phyloP scores from a whole-genome alignment of 92 coral and sea anemone genomes.

The Phenganax subtilis region DNA sequence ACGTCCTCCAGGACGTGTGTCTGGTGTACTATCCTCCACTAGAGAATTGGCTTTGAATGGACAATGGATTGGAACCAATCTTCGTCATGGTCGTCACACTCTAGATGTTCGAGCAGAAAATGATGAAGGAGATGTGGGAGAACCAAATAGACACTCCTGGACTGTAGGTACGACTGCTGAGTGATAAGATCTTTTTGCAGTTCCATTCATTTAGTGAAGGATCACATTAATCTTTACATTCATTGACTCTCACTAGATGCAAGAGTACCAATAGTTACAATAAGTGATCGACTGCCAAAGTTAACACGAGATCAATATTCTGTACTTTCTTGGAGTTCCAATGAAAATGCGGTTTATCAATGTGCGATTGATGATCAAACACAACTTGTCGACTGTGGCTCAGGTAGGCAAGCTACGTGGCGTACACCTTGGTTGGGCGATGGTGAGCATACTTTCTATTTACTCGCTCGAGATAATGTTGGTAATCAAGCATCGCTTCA shows the following conservation, averaged over 20 bases:
- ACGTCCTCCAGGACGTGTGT: neutral
- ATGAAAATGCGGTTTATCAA: conserved; percentile 15
- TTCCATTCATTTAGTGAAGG: neutral
- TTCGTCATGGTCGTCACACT: conserved; percentile 8
- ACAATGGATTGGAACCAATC: conserved; percentile 3
- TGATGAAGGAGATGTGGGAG: conserved; percentile 13
- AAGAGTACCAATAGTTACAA: neutral
- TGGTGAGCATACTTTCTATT: conserved; percentile 29
- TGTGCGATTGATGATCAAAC: conserved; percentile 16
- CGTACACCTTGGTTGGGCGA: conserved; percentile 13
- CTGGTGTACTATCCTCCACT: too few relatives aligned
- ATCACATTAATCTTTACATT: neutral
- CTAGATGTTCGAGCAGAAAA: conserved; percentile 12
- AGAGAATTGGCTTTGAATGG: neutral
- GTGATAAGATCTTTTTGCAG: neutral
- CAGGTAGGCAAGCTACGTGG: neutral
- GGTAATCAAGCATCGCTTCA: conserved; percentile 4
- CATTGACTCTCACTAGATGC: neutral
- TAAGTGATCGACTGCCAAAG: neutral
- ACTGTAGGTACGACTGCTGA: conserved; percentile 23
- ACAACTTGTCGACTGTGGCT: neutral
- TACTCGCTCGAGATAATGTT: conserved; percentile 1
- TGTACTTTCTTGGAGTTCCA: conserved; percentile 18
- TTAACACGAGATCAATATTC: conserved; percentile 3
- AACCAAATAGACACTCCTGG: conserved; percentile 14